Percentiles rank a stretch among this genome's conserved stretches.
Conservation (phyloP, 2,113 vertebrate genomes). For the Phodopus roborovskii region DNA sequence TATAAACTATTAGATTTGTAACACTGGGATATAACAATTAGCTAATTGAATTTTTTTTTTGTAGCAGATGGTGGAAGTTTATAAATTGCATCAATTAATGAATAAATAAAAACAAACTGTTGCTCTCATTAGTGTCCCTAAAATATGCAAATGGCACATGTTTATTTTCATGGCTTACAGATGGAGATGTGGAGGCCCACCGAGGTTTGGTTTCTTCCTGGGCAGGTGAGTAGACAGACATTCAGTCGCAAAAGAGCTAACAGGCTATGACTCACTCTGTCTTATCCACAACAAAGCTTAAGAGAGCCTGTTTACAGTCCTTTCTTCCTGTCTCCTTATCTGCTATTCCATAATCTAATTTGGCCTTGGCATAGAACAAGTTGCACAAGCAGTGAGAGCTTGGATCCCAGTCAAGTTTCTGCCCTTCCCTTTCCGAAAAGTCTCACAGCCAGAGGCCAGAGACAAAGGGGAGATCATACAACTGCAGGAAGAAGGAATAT, state of each 20-base stretch:
- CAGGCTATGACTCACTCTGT: conserved; percentile 3
- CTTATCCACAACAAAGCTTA: conserved; percentile 54
- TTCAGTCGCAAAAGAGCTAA: conserved; percentile 40
- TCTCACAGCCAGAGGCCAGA: not conserved
- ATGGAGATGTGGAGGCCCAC: conserved; percentile 59
- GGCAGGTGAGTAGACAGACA: conserved; percentile 55
- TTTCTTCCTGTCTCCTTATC: conserved; percentile 68
- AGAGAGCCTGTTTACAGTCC: conserved; percentile 18
- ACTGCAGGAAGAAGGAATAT: not conserved
- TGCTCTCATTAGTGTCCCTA: conserved; percentile 74
- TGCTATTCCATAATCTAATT: conserved; percentile 59
- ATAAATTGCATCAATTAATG: conserved; percentile 80
- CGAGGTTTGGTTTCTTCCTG: conserved; percentile 54
- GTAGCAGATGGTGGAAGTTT: conserved; percentile 79
- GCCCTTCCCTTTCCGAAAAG: conserved; percentile 41
- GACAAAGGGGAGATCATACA: not conserved
- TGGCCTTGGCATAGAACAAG: conserved; percentile 53
- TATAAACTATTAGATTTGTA: conserved; percentile 63
- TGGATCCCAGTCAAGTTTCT: conserved; percentile 51
- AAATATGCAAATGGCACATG: conserved; percentile 69
- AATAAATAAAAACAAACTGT: conserved; percentile 81
- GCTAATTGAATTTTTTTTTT: conserved; percentile 71
- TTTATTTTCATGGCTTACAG: conserved; percentile 73
- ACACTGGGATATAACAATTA: conserved; percentile 68
- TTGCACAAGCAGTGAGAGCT: conserved; percentile 53